These are phyloP conservation scores for Yponomeuta evonymella DNA, from an alignment of 2,888 invertebrate genomes.

Conservation along the genomic window DNA sequence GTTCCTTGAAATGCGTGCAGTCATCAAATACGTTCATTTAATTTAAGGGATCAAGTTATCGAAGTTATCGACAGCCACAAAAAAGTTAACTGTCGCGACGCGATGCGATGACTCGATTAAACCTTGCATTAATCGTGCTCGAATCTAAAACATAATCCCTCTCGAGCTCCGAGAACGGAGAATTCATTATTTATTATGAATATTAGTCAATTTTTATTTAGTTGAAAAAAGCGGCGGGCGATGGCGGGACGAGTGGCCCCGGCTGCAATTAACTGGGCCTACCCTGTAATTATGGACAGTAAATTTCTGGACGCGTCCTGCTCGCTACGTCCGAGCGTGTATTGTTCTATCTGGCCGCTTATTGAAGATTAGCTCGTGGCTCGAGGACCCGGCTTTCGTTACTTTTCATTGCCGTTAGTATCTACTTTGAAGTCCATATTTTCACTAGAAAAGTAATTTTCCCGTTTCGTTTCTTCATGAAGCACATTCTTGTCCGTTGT, in stretches of 20 bases:
- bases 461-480: neutral
- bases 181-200: constrained; percentile 76
- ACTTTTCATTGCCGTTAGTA: neutral
- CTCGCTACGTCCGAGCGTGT: constrained; percentile 42
- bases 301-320: constrained; percentile 84
- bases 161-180: constrained; percentile 56
- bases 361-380: constrained; percentile 56
- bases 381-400: neutral
- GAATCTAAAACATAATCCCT: constrained; percentile 62
- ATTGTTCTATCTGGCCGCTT: constrained; percentile 66
- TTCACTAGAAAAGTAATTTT: neutral
- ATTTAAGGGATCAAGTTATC: constrained; percentile 6
- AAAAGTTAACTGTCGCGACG: constrained; percentile 16
- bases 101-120: constrained; percentile 35
- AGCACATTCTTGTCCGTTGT: too few species aligned
- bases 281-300: constrained; percentile 91
- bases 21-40: neutral
- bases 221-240: constrained; percentile 67
- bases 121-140: constrained; percentile 55
- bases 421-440: neutral
- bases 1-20: neutral
- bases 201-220: constrained; percentile 77
- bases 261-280: constrained; percentile 87
- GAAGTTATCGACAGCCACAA: constrained; percentile 4
- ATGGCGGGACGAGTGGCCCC: constrained; percentile 59